phyloP scores from a whole-genome alignment of 2,888 invertebrate genomes.

The Drosophila robusta region DNA sequence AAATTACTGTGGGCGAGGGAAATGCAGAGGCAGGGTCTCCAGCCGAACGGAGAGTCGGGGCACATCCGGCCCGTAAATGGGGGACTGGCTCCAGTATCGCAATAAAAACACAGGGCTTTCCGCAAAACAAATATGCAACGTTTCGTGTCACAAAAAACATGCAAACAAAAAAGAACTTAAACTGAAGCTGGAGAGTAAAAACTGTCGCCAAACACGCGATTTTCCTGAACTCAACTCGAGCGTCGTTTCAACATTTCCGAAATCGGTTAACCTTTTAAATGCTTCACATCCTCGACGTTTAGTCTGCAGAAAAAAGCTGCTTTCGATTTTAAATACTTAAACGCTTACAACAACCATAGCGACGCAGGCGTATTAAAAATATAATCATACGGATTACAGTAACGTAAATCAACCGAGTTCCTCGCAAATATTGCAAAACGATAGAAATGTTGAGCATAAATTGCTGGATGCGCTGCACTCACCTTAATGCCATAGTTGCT shows the following conservation, averaged over 20 bases:
- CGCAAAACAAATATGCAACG: conserved; percentile 36
- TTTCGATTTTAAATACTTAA: not conserved
- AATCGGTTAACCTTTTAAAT: not conserved
- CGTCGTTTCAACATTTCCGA: not conserved
- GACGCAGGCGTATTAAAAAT: no score
- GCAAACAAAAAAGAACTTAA: conserved; percentile 8
- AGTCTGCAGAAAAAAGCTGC: not conserved
- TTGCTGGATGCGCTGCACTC: conserved; percentile 57
- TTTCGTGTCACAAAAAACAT: not conserved
- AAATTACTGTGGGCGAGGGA: conserved; percentile 7
- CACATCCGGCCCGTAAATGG: conserved; percentile 27
- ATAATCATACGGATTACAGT: no score
- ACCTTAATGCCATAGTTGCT: conserved; percentile 98
- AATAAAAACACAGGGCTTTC: conserved; percentile 39
- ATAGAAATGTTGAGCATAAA: not conserved
- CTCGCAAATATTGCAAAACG: no score
- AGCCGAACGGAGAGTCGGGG: not conserved
- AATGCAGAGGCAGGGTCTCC: not conserved
- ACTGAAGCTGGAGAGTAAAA: conserved; percentile 2
- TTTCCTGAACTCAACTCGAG: not conserved
- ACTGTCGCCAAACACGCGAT: conserved; percentile 26
- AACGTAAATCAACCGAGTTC: no score
- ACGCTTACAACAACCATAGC: not conserved
- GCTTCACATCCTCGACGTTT: not conserved
- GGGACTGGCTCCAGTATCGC: conserved; percentile 5